A percentile compares a stretch with the other conserved stretches of the same genome.
Conservation (phyloP, 2,888 invertebrate genomes). For the Orthosia gothica region DNA sequence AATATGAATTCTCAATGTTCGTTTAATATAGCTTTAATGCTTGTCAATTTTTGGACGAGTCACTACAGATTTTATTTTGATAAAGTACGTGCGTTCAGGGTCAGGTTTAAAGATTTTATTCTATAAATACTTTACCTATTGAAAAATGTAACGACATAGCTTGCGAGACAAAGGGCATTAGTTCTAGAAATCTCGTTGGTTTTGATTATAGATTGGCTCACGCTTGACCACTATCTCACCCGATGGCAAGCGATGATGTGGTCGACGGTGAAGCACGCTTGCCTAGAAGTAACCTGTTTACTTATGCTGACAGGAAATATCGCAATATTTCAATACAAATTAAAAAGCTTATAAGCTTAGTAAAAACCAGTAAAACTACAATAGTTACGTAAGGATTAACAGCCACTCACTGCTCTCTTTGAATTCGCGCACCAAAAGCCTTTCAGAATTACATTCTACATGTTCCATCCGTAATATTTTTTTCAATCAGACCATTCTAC, state of each 20-base stretch:
- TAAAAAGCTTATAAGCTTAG: neutral
- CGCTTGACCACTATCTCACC: too few species aligned
- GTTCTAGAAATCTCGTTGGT: too few species aligned
- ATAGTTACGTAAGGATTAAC: constrained; percentile 21
- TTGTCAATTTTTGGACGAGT: constrained; percentile 20
- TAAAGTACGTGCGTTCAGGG: constrained; percentile 4
- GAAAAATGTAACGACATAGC: neutral
- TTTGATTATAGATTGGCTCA: too few species aligned
- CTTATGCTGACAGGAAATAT: neutral
- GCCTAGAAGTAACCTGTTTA: too few species aligned
- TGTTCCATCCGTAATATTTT: constrained; percentile 57
- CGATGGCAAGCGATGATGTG: too few species aligned
- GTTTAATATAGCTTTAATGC: constrained; percentile 17
- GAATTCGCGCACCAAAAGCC: constrained; percentile 6
- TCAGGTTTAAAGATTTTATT: neutral
- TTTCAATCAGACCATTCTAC: constrained; percentile 65
- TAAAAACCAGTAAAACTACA: constrained; percentile 13
- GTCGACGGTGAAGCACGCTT: too few species aligned
- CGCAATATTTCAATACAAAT: neutral
- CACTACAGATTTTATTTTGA: neutral
- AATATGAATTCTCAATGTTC: constrained; percentile 36
- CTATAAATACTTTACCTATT: neutral
- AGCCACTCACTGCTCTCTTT: neutral
- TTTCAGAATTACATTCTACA: constrained; percentile 58
- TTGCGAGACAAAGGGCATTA: neutral